These are phyloP conservation scores for Dascillus cervinus DNA, from an alignment of 2,888 invertebrate genomes.

Conservation along the genomic window DNA sequence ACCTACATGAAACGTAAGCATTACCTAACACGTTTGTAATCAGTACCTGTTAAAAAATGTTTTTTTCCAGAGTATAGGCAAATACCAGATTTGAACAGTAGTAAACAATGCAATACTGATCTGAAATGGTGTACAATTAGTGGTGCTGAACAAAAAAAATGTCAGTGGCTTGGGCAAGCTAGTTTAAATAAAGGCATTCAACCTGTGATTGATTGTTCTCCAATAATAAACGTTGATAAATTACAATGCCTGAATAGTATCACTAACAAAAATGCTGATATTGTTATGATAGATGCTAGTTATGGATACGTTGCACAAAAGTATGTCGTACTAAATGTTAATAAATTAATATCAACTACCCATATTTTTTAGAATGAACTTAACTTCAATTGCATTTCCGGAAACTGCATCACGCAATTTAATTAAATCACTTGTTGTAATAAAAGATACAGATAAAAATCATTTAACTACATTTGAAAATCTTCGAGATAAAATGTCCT, in stretches of 20 bases:
- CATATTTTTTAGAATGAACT: constrained; percentile 43
- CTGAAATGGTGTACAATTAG: constrained; percentile 57
- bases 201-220: constrained; percentile 51
- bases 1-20: too few relatives aligned
- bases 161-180: constrained; percentile 51
- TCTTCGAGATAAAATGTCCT: constrained; percentile 49
- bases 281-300: constrained; percentile 54
- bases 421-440: constrained; percentile 50
- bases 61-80: neutral
- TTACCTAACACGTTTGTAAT: too few relatives aligned
- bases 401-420: constrained; percentile 46
- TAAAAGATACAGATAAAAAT: constrained; percentile 18
- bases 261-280: constrained; percentile 45
- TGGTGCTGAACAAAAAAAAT: constrained; percentile 49
- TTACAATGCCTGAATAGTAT: constrained; percentile 52
- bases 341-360: constrained; percentile 5
- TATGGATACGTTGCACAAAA: constrained; percentile 55
- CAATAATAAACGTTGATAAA: constrained; percentile 39
- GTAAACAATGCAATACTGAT: constrained; percentile 23
- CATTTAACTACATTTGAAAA: constrained; percentile 46
- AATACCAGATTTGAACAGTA: constrained; percentile 1
- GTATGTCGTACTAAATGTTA: constrained; percentile 40
- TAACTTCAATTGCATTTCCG: constrained; percentile 51
- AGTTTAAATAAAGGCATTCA: constrained; percentile 51
- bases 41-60: too few relatives aligned